These are phyloP conservation scores for Cynodonichthys magdalenae DNA, from an alignment of 2,797 vertebrate species.

Conservation along the genomic window DNA sequence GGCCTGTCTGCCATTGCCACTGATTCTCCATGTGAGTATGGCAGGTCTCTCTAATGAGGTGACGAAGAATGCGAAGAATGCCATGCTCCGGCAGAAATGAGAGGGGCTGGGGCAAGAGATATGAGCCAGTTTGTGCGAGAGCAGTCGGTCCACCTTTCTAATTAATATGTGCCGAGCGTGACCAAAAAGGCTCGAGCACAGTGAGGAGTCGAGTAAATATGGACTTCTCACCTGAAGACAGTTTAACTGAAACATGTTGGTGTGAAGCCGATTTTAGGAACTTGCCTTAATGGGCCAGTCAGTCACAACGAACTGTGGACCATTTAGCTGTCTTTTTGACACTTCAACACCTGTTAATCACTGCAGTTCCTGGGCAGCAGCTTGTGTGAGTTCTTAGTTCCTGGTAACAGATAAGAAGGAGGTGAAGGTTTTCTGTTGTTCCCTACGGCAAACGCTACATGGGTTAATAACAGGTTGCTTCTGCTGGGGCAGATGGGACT, in stretches of 20 bases:
- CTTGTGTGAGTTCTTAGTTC: slow-evolving; percentile 58
- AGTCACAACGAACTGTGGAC: slow-evolving; percentile 11
- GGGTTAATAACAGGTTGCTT: slow-evolving; percentile 75
- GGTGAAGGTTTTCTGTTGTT: slow-evolving; percentile 51
- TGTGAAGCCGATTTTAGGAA: slow-evolving; percentile 55
- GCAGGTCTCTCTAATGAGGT: slow-evolving; percentile 80
- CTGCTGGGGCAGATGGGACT: slow-evolving; percentile 70
- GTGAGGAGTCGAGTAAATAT: slow-evolving; percentile 47
- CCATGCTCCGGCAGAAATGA: slow-evolving; percentile 75
- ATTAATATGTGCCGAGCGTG: slow-evolving; percentile 73
- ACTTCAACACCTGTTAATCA: slow-evolving; percentile 50
- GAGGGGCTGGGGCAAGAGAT: slow-evolving; percentile 69
- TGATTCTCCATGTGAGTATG: slow-evolving; percentile 63
- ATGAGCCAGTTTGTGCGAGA: slow-evolving; percentile 47
- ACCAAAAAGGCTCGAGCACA: slow-evolving; percentile 48
- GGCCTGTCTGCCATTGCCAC: slow-evolving; percentile 58
- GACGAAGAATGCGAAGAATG: slow-evolving; percentile 83
- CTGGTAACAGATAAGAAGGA: slow-evolving; percentile 47
- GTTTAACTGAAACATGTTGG: slow-evolving; percentile 52
- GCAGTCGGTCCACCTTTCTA: slow-evolving; percentile 67
- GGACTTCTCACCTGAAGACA: slow-evolving; percentile 57
- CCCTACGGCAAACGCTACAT: slow-evolving; percentile 61
- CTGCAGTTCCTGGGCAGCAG: slow-evolving; percentile 38
- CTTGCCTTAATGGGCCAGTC: slow-evolving; percentile 20
- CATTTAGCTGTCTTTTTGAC: slow-evolving; percentile 6